Evolutionary conservation across 2,113 vertebrate genomes (phyloP).

Genomic region (Alaudala cheleensis): DNA sequence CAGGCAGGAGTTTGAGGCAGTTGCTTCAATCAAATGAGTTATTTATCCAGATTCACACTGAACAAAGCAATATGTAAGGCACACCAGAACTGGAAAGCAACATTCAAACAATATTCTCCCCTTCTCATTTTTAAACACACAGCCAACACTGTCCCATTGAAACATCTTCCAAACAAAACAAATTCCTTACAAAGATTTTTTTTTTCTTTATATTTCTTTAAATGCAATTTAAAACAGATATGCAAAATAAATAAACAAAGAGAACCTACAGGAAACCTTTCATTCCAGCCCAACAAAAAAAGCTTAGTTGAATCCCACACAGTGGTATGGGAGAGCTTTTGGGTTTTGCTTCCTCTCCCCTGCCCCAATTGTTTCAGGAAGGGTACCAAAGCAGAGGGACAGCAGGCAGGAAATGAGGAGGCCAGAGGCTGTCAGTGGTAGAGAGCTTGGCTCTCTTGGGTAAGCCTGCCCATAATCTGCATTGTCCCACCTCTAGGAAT

Average conservation of each 20-base stretch:
- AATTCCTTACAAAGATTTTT: neutral
- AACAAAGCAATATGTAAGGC: neutral
- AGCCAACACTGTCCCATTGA: neutral
- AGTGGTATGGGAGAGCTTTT: neutral
- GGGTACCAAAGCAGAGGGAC: neutral
- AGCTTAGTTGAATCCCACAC: neutral
- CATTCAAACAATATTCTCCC: neutral
- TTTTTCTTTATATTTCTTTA: neutral
- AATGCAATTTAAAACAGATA: conserved; percentile 12
- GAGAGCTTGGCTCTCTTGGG: neutral
- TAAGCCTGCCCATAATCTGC: neutral
- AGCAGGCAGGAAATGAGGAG: neutral
- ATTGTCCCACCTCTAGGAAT: rapidly evolving
- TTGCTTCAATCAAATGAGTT: neutral
- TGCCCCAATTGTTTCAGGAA: neutral
- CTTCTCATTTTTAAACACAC: neutral
- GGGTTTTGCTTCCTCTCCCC: neutral
- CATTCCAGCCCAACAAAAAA: neutral
- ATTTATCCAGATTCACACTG: neutral
- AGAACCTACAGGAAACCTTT: neutral
- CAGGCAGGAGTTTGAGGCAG: neutral
- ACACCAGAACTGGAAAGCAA: neutral
- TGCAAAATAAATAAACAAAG: neutral
- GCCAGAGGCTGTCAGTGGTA: neutral
- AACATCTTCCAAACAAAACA: conserved; percentile 14